Conservation (phyloP, 2,113 vertebrate genomes). For the Eonycteris spelaea region DNA sequence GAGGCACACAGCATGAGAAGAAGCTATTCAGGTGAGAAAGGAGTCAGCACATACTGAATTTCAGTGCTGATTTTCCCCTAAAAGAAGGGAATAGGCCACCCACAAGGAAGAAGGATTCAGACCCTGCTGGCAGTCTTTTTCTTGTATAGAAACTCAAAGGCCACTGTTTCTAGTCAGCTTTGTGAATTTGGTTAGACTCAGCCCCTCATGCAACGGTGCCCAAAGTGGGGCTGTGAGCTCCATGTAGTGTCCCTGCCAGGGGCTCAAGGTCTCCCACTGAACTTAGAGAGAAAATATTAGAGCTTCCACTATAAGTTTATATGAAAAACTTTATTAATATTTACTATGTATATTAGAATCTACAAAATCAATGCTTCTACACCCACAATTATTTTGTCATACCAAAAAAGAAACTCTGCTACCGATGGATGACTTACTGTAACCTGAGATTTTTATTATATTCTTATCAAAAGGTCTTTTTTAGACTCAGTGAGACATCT, state of each 20-base stretch:
- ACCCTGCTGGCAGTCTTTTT: neutral
- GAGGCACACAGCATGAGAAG: neutral
- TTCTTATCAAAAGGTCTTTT: neutral
- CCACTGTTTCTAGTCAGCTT: neutral
- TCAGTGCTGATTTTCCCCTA: neutral
- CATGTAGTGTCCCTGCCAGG: too few relatives aligned
- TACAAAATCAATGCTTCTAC: neutral
- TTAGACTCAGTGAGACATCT: neutral
- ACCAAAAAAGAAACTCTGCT: neutral
- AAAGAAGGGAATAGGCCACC: neutral
- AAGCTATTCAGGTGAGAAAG: neutral
- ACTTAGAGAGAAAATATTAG: neutral
- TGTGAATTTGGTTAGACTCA: neutral
- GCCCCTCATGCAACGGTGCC: neutral
- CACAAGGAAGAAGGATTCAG: neutral
- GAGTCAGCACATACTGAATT: neutral
- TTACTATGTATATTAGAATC: neutral
- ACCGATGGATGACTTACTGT: neutral
- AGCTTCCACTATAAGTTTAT: neutral
- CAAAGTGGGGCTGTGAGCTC: neutral
- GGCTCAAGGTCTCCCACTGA: neutral
- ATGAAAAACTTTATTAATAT: neutral
- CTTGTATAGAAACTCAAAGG: neutral
- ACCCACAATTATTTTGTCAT: neutral
- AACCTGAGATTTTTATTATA: neutral